A percentile compares a stretch with the other conserved stretches of the same genome.
Evolutionary conservation across 2,888 invertebrate genomes (phyloP).

Genomic region (Crepidodera aurea): DNA sequence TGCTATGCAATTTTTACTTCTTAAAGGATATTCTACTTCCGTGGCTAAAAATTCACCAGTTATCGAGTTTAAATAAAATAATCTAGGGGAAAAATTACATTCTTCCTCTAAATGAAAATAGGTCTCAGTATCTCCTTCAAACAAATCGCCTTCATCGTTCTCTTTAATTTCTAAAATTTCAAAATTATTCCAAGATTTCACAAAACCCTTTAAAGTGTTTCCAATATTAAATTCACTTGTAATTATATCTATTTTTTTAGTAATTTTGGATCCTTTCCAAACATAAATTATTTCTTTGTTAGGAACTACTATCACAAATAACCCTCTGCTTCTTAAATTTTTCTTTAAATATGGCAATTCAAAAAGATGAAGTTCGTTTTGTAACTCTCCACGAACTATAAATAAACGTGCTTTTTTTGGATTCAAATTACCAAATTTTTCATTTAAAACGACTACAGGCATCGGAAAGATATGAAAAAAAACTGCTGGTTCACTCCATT

Average conservation of each 20-base stretch:
- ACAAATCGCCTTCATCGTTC: conserved; percentile 35
- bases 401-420: conserved; percentile 38
- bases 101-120: conserved; percentile 28
- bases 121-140: conserved; percentile 27
- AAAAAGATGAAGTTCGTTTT: conserved; percentile 45
- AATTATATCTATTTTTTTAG: neutral
- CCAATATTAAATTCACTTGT: conserved; percentile 24
- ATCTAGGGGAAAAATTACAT: conserved; percentile 41
- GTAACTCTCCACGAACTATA: conserved; percentile 44
- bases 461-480: conserved; percentile 46
- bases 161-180: conserved; percentile 37
- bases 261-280: conserved; percentile 44
- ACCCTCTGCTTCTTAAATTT: conserved; percentile 45
- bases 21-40: conserved; percentile 46
- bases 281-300: conserved; percentile 33
- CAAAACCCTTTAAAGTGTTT: conserved; percentile 27
- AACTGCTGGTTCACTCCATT: conserved; percentile 49
- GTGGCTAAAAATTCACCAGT: conserved; percentile 44
- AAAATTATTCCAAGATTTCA: conserved; percentile 38
- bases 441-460: conserved; percentile 38
- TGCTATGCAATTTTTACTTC: conserved; percentile 34
- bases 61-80: conserved; percentile 48
- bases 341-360: conserved; percentile 44
- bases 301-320: conserved; percentile 43
- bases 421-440: conserved; percentile 36